These are phyloP conservation scores for Brachylomia viminalis DNA, from an alignment of 2,888 invertebrate genomes.

Conservation along the genomic window DNA sequence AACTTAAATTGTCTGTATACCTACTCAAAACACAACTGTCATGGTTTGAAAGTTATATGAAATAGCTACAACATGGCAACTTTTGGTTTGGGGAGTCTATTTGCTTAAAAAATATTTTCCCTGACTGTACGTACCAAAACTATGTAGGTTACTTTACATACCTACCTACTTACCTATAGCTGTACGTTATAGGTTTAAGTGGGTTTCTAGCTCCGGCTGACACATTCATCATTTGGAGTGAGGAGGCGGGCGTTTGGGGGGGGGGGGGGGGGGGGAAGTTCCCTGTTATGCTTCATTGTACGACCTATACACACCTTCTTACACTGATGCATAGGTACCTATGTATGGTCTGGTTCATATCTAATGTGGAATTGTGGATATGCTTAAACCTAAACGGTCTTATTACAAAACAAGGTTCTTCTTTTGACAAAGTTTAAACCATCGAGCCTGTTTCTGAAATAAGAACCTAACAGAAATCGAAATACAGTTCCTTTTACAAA, in stretches of 20 bases:
- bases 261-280: no score
- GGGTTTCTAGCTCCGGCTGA: conserved; percentile 65
- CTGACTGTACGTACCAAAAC: neutral
- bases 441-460: no score
- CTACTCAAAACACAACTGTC: neutral
- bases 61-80: neutral
- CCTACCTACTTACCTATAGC: neutral
- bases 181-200: conserved; percentile 60
- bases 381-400: no score
- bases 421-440: no score
- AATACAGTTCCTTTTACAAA: no score
- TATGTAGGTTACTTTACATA: neutral
- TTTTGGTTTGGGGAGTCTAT: no score
- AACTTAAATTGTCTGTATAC: neutral
- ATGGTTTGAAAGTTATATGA: neutral
- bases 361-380: neutral
- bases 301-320: neutral
- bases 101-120: neutral
- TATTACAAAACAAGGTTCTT: no score
- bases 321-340: no score
- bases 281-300: conserved; percentile 1
- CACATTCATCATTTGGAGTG: conserved; percentile 69
- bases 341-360: neutral
- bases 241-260: neutral
- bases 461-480: no score